phyloP scores from a whole-genome alignment of 1,140 invertebrate genomes.

The Brachionus plicatilis region DNA sequence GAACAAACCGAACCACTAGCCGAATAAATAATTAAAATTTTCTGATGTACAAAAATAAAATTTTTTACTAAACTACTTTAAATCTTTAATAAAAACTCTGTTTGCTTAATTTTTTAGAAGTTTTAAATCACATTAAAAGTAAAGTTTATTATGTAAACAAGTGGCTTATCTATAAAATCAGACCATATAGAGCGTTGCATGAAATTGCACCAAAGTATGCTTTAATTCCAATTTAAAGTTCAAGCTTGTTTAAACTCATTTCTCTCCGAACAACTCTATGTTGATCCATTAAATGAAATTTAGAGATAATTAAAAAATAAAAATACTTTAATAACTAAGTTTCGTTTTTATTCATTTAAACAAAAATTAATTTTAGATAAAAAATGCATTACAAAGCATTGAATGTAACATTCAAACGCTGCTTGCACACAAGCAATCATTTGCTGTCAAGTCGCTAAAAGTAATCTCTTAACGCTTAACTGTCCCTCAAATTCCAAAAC shows the following conservation, averaged over 20 bases:
- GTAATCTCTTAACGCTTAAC: background rate
- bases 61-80: no score
- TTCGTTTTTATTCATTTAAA: background rate
- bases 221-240: background rate
- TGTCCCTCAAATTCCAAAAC: background rate
- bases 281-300: background rate
- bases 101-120: no score
- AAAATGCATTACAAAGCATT: constrained; percentile 38
- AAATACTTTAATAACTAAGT: background rate
- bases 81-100: no score
- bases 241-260: constrained; percentile 3
- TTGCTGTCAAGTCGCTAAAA: background rate
- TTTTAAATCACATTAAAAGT: no score
- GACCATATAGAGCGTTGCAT: no score
- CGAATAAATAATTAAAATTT: no score
- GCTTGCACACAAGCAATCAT: constrained; percentile 25
- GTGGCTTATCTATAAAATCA: no score
- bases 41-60: no score
- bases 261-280: background rate
- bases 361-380: background rate
- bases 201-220: no score
- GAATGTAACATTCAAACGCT: constrained; percentile 33
- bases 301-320: background rate
- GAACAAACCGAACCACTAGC: no score
- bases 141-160: no score